Percentiles rank a stretch among this genome's conserved stretches.
Conservation (phyloP, 2,797 vertebrate species). For the Bothrops alternatus region DNA sequence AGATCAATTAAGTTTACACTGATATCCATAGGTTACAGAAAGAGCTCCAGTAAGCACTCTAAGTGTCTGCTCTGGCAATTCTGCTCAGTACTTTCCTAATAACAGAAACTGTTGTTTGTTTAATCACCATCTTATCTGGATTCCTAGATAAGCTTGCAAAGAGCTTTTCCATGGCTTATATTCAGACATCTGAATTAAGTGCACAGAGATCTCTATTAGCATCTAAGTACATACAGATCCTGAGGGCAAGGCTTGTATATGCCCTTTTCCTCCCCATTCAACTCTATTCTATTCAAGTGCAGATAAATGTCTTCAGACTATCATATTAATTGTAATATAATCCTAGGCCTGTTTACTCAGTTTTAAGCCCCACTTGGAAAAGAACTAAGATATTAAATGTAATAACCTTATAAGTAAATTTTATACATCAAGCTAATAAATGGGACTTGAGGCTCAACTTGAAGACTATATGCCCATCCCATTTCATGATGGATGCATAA, state of each 20-base stretch:
- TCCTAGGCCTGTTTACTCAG: background rate
- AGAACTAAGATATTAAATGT: background rate
- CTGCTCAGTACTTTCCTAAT: background rate
- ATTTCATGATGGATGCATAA: background rate
- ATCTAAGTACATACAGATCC: background rate
- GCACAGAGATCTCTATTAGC: background rate
- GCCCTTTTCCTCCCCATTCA: background rate
- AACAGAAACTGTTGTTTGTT: background rate
- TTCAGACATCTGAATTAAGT: background rate
- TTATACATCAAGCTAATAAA: background rate
- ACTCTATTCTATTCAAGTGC: background rate
- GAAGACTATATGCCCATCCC: background rate
- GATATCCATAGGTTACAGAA: background rate
- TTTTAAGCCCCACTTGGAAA: background rate
- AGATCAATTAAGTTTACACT: background rate
- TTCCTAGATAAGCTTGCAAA: background rate
- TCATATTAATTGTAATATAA: background rate
- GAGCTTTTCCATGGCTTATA: background rate
- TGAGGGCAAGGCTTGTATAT: background rate
- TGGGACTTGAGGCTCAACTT: background rate
- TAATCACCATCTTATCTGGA: background rate
- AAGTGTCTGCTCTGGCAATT: background rate
- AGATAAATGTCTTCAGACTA: background rate
- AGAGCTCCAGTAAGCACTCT: background rate
- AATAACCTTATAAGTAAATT: background rate